phyloP scores from a whole-genome alignment of 2,797 vertebrate species.

The Epinephelus malabaricus region DNA sequence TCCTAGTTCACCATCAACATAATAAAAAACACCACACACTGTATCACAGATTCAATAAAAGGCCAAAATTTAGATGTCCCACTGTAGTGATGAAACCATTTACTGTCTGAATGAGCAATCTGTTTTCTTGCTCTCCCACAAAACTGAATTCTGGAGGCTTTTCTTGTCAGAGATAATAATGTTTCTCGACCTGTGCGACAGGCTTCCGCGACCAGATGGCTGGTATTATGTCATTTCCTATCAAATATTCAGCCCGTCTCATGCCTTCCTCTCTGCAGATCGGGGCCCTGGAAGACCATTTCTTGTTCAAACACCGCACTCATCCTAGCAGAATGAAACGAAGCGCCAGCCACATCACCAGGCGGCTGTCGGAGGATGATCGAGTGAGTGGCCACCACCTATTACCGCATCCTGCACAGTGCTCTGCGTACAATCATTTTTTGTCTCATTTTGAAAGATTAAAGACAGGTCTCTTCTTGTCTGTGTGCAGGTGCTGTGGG shows the following conservation, averaged over 20 bases:
- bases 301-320: conserved; percentile 92
- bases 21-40: background rate
- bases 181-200: background rate
- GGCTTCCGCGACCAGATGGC: conserved; percentile 29
- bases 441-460: background rate
- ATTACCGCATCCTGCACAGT: background rate
- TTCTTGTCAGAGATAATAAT: conserved; percentile 8
- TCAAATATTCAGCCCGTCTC: conserved; percentile 32
- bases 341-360: conserved; percentile 92
- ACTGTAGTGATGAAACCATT: background rate
- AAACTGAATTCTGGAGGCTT: background rate
- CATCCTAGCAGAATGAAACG: conserved; percentile 93
- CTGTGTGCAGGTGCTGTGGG: conserved; percentile 92
- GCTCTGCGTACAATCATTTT: too few relatives aligned
- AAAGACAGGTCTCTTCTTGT: background rate
- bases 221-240: conserved; percentile 44
- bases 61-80: background rate
- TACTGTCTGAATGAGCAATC: background rate
- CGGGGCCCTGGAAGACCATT: conserved; percentile 96
- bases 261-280: conserved; percentile 86
- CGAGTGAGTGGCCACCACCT: conserved; percentile 84
- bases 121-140: background rate
- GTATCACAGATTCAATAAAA: background rate
- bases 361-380: conserved; percentile 93
- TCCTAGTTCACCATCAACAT: background rate